Conservation (phyloP, 2,113 vertebrate species). For the Talpa occidentalis region DNA sequence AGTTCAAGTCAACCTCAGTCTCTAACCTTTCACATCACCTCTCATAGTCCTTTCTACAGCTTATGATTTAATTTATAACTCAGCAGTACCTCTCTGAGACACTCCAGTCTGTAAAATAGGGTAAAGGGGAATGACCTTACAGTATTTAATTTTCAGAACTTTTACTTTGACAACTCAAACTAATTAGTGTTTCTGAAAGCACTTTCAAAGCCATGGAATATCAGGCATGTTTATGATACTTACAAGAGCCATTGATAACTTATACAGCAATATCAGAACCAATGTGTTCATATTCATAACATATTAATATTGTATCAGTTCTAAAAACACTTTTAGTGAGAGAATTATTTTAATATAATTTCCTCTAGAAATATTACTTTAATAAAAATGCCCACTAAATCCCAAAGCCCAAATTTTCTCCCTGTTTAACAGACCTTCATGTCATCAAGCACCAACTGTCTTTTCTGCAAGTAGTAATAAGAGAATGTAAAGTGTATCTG, state of each 20-base stretch:
- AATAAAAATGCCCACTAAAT: not conserved
- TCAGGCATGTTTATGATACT: not conserved
- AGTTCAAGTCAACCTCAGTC: not conserved
- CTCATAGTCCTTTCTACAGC: not conserved
- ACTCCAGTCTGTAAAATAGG: not conserved
- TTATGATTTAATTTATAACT: not conserved
- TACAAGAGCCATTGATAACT: not conserved
- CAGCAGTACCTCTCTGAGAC: not conserved
- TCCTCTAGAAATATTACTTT: slow-evolving; percentile 36
- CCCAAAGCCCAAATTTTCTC: not conserved
- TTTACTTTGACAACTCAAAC: not conserved
- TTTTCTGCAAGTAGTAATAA: not conserved
- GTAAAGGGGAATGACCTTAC: not conserved
- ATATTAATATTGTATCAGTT: slow-evolving; percentile 2
- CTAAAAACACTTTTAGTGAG: slow-evolving; percentile 13
- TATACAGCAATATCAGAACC: slow-evolving; percentile 11
- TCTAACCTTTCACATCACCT: not conserved
- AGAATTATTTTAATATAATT: slow-evolving; percentile 14
- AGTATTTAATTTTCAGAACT: not conserved
- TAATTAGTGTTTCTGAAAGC: not conserved
- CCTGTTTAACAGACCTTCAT: not conserved
- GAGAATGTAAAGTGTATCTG: not conserved
- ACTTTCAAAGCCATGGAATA: slow-evolving; percentile 20
- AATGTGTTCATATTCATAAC: not conserved
- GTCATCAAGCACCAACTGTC: not conserved